A percentile compares a stretch with the other conserved stretches of the same genome.
phyloP scores from a whole-genome alignment of 2,113 vertebrate species.

The Smithornis capensis region DNA sequence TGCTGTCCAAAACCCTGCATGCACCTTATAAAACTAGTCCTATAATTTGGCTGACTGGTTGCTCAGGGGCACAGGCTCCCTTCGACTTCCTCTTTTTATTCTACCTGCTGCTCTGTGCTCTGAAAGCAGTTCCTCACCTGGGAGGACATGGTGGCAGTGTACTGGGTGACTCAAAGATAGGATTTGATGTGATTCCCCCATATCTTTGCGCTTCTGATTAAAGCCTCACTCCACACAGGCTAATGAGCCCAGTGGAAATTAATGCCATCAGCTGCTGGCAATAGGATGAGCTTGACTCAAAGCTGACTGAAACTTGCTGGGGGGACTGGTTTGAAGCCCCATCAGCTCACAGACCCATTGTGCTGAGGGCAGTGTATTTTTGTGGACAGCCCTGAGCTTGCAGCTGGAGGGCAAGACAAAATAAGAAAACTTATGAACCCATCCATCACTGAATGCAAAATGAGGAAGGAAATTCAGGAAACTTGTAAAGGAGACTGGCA shows the following conservation, averaged over 20 bases:
- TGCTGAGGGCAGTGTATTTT: not conserved
- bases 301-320: not conserved
- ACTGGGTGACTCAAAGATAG: not conserved
- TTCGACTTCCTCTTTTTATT: not conserved
- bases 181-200: not conserved
- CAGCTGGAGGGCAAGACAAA: not conserved
- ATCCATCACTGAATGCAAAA: fast-evolving
- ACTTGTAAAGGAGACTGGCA: not conserved
- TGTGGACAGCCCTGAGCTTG: not conserved
- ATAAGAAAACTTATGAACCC: not conserved
- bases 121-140: not conserved
- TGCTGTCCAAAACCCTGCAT: not conserved
- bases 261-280: not conserved
- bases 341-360: not conserved
- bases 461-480: not conserved
- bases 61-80: not conserved
- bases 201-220: not conserved
- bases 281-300: not conserved
- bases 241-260: not conserved
- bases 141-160: not conserved
- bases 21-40: not conserved
- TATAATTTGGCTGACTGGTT: not conserved
- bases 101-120: not conserved
- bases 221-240: not conserved
- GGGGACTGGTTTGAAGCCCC: not conserved